Percentiles rank a stretch among this genome's conserved stretches.
phyloP scores from a whole-genome alignment of 2,888 invertebrate genomes.

The Odontothrips loti region DNA sequence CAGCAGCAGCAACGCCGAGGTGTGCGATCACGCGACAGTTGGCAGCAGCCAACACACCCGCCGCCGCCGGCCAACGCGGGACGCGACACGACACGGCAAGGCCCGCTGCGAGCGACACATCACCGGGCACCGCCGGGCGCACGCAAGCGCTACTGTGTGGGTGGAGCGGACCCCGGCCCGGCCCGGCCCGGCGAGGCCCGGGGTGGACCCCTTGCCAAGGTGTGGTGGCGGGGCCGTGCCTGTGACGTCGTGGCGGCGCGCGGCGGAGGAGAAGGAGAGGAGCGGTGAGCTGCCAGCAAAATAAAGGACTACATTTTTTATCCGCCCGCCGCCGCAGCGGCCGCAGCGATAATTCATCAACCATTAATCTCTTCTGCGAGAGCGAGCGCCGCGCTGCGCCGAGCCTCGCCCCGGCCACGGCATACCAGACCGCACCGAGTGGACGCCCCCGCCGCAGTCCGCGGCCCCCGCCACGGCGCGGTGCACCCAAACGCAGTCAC shows the following conservation, averaged over 20 bases:
- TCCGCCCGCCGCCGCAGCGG: background rate
- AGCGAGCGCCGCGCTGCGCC: background rate
- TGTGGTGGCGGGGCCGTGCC: too few relatives aligned
- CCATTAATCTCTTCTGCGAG: conserved; percentile 4
- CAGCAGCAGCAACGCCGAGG: background rate
- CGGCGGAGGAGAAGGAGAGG: background rate
- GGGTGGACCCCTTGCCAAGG: too few relatives aligned
- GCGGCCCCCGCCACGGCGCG: background rate
- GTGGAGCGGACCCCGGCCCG: background rate
- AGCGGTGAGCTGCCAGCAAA: conserved; percentile 8
- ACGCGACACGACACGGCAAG: background rate
- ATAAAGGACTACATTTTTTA: conserved; percentile 16
- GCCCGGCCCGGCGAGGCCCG: background rate
- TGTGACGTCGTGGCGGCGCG: background rate
- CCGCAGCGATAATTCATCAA: background rate
- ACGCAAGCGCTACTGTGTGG: background rate
- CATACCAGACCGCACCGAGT: background rate
- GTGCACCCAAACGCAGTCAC: background rate
- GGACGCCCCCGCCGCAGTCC: background rate
- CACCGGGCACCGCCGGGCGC: too few relatives aligned
- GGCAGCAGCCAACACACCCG: background rate
- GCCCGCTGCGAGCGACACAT: background rate
- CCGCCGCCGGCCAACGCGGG: background rate
- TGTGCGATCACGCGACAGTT: background rate
- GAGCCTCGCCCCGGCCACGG: background rate